phyloP scores from a whole-genome alignment of 2,888 invertebrate species.

The Latheticus oryzae region DNA sequence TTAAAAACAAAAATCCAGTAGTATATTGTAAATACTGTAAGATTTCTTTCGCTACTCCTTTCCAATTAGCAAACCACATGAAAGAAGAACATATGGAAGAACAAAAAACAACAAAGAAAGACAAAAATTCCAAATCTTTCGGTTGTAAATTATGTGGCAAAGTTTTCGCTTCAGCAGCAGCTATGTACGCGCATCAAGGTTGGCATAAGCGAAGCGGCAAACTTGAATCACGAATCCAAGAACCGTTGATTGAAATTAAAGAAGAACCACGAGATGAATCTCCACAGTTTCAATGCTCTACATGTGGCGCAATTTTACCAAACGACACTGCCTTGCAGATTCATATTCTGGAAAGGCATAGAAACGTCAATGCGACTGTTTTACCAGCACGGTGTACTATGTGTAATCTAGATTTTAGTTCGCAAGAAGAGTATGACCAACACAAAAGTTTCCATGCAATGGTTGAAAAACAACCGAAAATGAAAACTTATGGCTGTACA shows the following conservation, averaged over 20 bases:
- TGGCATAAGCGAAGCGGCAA: slow-evolving; percentile 72
- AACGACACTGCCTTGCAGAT: slow-evolving; percentile 62
- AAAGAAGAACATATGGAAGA: slow-evolving; percentile 55
- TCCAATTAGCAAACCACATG: slow-evolving; percentile 58
- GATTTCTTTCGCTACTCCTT: slow-evolving; percentile 53
- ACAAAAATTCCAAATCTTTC: slow-evolving; percentile 55
- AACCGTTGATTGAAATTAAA: slow-evolving; percentile 38
- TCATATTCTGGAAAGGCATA: slow-evolving; percentile 61
- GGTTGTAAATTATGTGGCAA: slow-evolving; percentile 76
- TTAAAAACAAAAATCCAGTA: slow-evolving; percentile 31
- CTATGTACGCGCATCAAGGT: slow-evolving; percentile 72
- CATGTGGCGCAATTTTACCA: slow-evolving; percentile 55
- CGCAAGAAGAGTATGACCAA: slow-evolving; percentile 71
- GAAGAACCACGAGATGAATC: slow-evolving; percentile 49
- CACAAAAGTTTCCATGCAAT: slow-evolving; percentile 69
- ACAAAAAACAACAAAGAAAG: slow-evolving; percentile 42
- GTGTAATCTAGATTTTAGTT: slow-evolving; percentile 72
- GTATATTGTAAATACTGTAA: slow-evolving; percentile 61
- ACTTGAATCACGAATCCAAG: too few species aligned
- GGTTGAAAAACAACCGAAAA: slow-evolving; percentile 48
- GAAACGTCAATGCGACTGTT: slow-evolving; percentile 59
- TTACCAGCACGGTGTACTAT: slow-evolving; percentile 67
- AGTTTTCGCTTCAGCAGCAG: slow-evolving; percentile 69
- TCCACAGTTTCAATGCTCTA: slow-evolving; percentile 56
- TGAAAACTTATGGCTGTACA: slow-evolving; percentile 68